These are phyloP conservation scores for Charaxes varanes DNA, from an alignment of 1,140 invertebrate genomes.

Conservation along the genomic window DNA sequence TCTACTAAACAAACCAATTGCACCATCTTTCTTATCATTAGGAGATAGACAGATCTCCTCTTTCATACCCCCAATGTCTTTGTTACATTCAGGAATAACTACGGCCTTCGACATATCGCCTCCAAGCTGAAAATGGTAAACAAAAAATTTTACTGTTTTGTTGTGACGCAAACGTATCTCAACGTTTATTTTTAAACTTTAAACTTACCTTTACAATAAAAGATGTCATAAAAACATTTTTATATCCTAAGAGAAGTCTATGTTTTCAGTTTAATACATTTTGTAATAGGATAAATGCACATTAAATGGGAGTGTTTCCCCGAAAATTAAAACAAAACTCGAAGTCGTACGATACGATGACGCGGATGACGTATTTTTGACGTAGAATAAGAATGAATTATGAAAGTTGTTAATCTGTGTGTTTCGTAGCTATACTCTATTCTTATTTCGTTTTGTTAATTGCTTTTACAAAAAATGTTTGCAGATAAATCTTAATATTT, in stretches of 20 bases:
- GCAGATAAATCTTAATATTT: no score
- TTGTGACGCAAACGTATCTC: constrained; percentile 55
- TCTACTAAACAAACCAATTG: constrained; percentile 54
- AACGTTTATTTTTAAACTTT: constrained; percentile 48
- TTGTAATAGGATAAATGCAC: constrained; percentile 24
- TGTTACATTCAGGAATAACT: constrained; percentile 55
- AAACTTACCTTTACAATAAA: constrained; percentile 29
- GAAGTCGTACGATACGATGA: constrained; percentile 37
- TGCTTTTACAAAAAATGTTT: no score
- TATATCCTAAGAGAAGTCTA: constrained; percentile 16
- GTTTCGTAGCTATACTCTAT: no score
- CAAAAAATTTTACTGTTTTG: constrained; percentile 61
- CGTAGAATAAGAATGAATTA: constrained; percentile 11
- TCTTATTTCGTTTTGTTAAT: no score
- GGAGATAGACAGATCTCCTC: constrained; percentile 56
- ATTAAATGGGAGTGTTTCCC: constrained; percentile 32
- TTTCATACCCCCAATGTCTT: constrained; percentile 51
- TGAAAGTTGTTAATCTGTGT: no score
- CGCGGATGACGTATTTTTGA: constrained; percentile 42
- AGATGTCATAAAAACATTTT: constrained; percentile 58
- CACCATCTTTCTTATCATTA: constrained; percentile 54
- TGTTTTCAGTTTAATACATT: constrained; percentile 34
- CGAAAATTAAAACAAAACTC: constrained; percentile 43
- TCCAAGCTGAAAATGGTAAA: constrained; percentile 59
- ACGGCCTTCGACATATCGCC: constrained; percentile 63